Evolutionary conservation across 2,888 invertebrate species (phyloP), one percentile per base, ranked within the genome.

Genomic region (Lasioglossum lativentre): DNA sequence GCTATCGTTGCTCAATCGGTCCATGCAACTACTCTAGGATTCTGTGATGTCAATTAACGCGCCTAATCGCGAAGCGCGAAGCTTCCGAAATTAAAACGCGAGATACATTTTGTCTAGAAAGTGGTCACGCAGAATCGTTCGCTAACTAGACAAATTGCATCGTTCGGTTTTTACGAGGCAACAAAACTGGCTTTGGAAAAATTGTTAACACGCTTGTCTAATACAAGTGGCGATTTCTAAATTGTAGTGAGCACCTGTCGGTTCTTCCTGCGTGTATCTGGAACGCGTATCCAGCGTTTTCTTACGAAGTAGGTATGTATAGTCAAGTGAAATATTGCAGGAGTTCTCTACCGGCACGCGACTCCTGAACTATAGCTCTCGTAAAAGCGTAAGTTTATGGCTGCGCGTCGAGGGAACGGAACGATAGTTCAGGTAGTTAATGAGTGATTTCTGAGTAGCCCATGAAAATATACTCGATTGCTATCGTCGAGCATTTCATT

Each of bases 311-410:
- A 45, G 45, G 45, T 66, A 42, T 23, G 34, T 1, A 1, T 23
- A 19, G 6, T n/a, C n/a, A n/a, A n/a, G n/a, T 23, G n/a, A 80
- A 38, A 45, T 76, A 78, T 63, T 71, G 4, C 38, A 66, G 12
- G 23, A 40, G 10, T 27, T 71, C 27, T 23, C 8, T 34, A 16
- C 34, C 23, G 38, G 27, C 81, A 73, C 76, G 76, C 63, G 76
- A 76, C 6, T 45, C n/a, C 34, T 56, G 6, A 73, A 72, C 63
- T 52, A 59, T 63, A 56, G 42, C 16, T 30, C n/a, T 16, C 14
- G 16, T 27, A 3, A 77, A 30, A 45, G 12, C 38, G 56, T 66
- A 27, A 56, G 10, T 75, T 75, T 80, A 85, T 83, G 83, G 85
- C 85, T 73, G 72, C 27, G 68, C 16, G 27, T 10, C 10, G n/a